Percentiles rank a stretch among this genome's conserved stretches.
These are phyloP conservation scores for Probaryconus sp. DNA, from an alignment of 1,140 invertebrate genomes.

Conservation along the genomic window DNA sequence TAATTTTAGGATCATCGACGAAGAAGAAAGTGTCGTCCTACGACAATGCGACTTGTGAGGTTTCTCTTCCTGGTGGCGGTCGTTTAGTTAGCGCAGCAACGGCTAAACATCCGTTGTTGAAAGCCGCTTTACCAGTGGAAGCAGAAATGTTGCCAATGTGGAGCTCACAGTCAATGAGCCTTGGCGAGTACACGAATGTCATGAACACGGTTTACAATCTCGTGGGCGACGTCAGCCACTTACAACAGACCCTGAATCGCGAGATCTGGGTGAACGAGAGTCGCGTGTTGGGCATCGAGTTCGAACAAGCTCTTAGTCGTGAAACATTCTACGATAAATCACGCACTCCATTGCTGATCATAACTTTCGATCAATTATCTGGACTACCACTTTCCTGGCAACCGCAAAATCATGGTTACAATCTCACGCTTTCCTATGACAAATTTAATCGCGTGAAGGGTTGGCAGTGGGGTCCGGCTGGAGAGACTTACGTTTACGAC, in stretches of 20 bases:
- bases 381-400: conserved; percentile 90
- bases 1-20: conserved; percentile 80
- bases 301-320: conserved; percentile 90
- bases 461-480: conserved; percentile 93
- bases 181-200: conserved; percentile 87
- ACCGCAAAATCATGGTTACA: conserved; percentile 84
- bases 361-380: conserved; percentile 91
- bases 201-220: conserved; percentile 89
- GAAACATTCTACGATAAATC: conserved; percentile 94
- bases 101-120: conserved; percentile 90
- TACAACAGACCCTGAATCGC: conserved; percentile 88
- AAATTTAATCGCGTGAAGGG: conserved; percentile 93
- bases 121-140: conserved; percentile 92
- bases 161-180: conserved; percentile 87
- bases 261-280: conserved; percentile 92
- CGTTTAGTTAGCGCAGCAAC: conserved; percentile 85
- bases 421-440: conserved; percentile 94
- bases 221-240: conserved; percentile 88
- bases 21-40: conserved; percentile 84
- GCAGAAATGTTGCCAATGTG: conserved; percentile 94
- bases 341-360: conserved; percentile 88
- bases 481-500: conserved; percentile 92
- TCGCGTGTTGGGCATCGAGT: conserved; percentile 91
- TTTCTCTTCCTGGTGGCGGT: conserved; percentile 84
- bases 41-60: conserved; percentile 86